Percentiles rank a stretch among this genome's conserved stretches.
These are phyloP conservation scores for Cecropterus lyciades DNA, from an alignment of 1,140 invertebrate genomes.

Conservation along the genomic window DNA sequence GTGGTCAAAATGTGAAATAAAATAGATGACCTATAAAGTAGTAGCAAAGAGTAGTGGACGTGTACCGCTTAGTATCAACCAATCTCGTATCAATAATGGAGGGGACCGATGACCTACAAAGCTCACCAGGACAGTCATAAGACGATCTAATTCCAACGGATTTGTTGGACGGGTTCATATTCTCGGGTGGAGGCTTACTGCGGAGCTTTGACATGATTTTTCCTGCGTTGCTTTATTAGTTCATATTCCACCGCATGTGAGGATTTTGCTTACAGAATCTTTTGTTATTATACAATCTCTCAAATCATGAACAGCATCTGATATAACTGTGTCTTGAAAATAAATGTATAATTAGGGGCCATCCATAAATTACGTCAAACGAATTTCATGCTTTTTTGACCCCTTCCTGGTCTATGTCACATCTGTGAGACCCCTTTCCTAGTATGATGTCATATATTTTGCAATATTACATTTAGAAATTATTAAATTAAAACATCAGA, in stretches of 20 bases:
- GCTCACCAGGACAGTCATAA: not conserved
- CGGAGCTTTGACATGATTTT: not conserved
- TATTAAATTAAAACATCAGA: no score
- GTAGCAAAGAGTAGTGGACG: no score
- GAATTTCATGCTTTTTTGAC: no score
- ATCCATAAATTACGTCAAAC: no score
- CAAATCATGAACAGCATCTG: not conserved
- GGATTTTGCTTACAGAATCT: not conserved
- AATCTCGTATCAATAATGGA: not conserved
- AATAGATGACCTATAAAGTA: not conserved
- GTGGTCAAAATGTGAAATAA: not conserved
- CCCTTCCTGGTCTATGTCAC: no score
- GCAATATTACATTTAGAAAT: not conserved
- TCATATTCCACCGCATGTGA: not conserved
- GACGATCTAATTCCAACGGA: not conserved
- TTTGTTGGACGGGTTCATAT: slow-evolving; percentile 1
- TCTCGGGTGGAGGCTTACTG: not conserved
- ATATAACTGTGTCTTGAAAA: not conserved
- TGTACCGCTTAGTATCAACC: not conserved
- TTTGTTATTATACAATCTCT: no score
- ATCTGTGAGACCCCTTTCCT: no score
- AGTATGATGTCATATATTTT: no score
- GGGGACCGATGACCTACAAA: not conserved
- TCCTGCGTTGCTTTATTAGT: not conserved
- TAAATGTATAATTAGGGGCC: no score